These are phyloP conservation scores for Labrus mixtus DNA, from an alignment of 2,113 vertebrate species.

Conservation along the genomic window DNA sequence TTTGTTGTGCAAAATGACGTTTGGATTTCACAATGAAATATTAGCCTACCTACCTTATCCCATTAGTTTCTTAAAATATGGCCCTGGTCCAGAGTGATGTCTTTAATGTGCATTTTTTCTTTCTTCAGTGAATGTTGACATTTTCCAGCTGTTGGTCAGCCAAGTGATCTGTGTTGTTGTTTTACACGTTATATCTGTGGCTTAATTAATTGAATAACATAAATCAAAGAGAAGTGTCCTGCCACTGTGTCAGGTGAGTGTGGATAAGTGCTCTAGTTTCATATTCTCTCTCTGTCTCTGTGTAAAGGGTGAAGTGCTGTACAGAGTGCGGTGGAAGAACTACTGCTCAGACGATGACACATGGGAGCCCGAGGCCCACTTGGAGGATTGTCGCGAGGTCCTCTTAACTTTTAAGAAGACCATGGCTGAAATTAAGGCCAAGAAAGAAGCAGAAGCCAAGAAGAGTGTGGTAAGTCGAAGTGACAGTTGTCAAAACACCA, in stretches of 20 bases:
- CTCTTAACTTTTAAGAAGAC: constrained; percentile 90
- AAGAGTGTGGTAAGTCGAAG: constrained; percentile 80
- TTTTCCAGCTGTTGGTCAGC: not conserved
- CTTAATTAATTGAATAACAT: not conserved
- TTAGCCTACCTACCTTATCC: not conserved
- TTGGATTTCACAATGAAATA: too few species aligned
- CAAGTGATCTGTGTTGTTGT: not conserved
- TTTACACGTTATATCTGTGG: not conserved
- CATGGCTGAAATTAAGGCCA: constrained; percentile 86
- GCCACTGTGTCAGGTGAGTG: not conserved
- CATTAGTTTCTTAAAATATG: not conserved
- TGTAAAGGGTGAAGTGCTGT: constrained; percentile 90
- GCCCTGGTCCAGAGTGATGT: not conserved
- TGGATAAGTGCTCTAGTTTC: not conserved
- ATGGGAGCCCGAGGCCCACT: constrained; percentile 95
- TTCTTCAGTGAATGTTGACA: not conserved
- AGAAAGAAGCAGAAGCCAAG: constrained; percentile 84
- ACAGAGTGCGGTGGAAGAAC: constrained; percentile 97
- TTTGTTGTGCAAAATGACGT: too few species aligned
- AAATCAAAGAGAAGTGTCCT: not conserved
- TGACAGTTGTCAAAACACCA: not conserved
- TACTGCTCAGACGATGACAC: constrained; percentile 97
- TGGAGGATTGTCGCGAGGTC: constrained; percentile 96
- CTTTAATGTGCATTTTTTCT: not conserved
- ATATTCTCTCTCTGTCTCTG: constrained; percentile 16